Base-by-base conservation (phyloP, 2,113 vertebrate species). In the Andinoacara biseriatus region DNA sequence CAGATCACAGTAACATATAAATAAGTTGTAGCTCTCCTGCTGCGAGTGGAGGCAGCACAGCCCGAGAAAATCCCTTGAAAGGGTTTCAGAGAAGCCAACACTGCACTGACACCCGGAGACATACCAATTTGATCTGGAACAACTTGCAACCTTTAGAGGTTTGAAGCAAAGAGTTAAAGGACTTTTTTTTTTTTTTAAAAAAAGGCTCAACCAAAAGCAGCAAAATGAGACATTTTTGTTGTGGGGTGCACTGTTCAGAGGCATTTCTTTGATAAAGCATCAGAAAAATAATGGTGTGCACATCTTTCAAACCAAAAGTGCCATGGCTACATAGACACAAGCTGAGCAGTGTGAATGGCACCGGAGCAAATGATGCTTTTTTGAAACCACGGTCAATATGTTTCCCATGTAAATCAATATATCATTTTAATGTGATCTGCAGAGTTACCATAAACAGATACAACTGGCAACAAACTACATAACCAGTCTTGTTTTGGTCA, bases 1-100 rank as follows among this genome's bases (percentile, higher is more conserved):
- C 17, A 63, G 63, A 79, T 80, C 81, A 57, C 84, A 86, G 84
- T 62, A 58, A 61, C 69, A 61, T 78, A 77, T 49, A 43, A 72
- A 52, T 72, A 72, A 52, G 17, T 31, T 75, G 43, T 0, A 62
- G 76, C 67, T 74, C 63, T 56, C 85, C 69, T 62, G 69, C 82
- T 86, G 77, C n/a, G 84, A 79, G 63, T 31, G 8, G 24, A 83
- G 46, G 22, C 58, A 58, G 63, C 40, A 62, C 58, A 74, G 60
- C 56, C 62, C 13, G 33, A 74, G 24, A 54, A 63, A 78, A 65
- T 49, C 29, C 58, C 33, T 33, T 69, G 54, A 58, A 78, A 54
- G 49, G 46, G 33, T 58, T 52, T 57, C 26, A 74, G 58, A 40
- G 52, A 18, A 24, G 33, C 31, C n/a, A 18, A 0, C 56, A 2